A percentile compares a stretch with the other conserved stretches of the same genome.
These are phyloP conservation scores for Pseudorhombus dupliciocellatus DNA, from an alignment of 2,113 vertebrate species.

Conservation along the genomic window DNA sequence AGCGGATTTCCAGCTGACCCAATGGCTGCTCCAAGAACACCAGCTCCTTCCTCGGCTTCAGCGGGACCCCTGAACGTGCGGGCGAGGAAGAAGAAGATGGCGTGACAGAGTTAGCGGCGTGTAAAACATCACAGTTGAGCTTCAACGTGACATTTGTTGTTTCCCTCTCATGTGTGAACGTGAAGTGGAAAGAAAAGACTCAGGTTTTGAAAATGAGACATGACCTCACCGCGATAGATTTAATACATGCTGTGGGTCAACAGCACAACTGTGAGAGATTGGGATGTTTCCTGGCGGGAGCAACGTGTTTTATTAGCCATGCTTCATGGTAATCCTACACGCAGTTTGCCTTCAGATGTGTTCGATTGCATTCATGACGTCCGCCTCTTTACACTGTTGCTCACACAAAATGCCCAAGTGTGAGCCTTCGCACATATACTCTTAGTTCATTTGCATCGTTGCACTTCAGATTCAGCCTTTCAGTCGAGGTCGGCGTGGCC, in stretches of 20 bases:
- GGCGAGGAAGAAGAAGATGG: slow-evolving; percentile 14
- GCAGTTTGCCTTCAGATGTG: slow-evolving; percentile 70
- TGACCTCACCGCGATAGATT: slow-evolving; percentile 69
- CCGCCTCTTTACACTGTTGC: slow-evolving; percentile 11
- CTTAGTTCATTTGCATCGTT: slow-evolving; percentile 42
- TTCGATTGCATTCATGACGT: slow-evolving; percentile 18
- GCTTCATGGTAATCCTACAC: slow-evolving; percentile 64
- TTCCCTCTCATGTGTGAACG: slow-evolving; percentile 32
- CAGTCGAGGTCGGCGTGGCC: slow-evolving; percentile 50
- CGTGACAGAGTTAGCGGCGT: slow-evolving; percentile 14
- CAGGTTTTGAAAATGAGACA: slow-evolving; percentile 66
- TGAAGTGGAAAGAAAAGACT: slow-evolving; percentile 50
- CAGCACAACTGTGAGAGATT: slow-evolving; percentile 60
- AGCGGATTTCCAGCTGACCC: slow-evolving; percentile 89
- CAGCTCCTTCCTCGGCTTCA: slow-evolving; percentile 95
- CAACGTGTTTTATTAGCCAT: slow-evolving; percentile 60
- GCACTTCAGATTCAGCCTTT: slow-evolving; percentile 53
- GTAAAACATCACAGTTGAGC: slow-evolving; percentile 38
- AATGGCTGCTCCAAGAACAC: slow-evolving; percentile 86
- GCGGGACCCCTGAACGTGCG: slow-evolving; percentile 86
- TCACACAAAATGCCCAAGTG: slow-evolving; percentile 35
- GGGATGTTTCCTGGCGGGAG: slow-evolving; percentile 57
- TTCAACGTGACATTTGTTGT: slow-evolving; percentile 27
- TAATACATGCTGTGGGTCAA: slow-evolving; percentile 69
- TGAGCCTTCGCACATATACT: slow-evolving; percentile 62